phyloP scores from a whole-genome alignment of 2,113 vertebrate species.

The Campylomormyrus numenius region DNA sequence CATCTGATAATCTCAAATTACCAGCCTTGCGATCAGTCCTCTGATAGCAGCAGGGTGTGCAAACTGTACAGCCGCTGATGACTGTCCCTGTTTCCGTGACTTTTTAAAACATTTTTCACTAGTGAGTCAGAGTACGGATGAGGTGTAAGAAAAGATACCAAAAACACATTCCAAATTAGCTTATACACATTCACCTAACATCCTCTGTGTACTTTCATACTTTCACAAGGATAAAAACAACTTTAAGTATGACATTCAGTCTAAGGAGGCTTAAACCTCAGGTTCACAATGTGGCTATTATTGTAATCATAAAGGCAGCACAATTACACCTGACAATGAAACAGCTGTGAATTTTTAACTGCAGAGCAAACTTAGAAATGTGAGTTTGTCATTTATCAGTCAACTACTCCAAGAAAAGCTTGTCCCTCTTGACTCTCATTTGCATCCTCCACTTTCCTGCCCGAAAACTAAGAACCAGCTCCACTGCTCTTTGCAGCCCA shows the following conservation, averaged over 20 bases:
- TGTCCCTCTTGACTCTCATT: neutral
- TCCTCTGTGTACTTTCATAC: neutral
- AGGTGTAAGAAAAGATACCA: neutral
- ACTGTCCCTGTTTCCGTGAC: neutral
- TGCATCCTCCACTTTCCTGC: neutral
- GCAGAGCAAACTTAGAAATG: conserved; percentile 15
- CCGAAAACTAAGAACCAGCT: neutral
- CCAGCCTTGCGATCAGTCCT: neutral
- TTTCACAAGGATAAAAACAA: neutral
- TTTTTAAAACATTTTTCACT: neutral
- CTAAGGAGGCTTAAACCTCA: neutral
- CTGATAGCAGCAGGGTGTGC: too few species aligned
- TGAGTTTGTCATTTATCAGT: neutral
- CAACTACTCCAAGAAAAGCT: neutral
- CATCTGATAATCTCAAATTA: neutral
- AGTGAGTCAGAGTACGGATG: too few species aligned
- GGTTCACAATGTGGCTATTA: conserved; percentile 23
- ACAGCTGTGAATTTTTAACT: conserved; percentile 15
- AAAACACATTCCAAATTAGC: neutral
- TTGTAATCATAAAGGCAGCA: conserved; percentile 27
- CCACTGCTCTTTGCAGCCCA: too few species aligned
- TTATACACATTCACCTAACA: neutral
- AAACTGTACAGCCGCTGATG: too few species aligned
- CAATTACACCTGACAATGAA: conserved; percentile 43
- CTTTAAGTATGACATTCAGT: neutral